Base-by-base conservation (phyloP, 1,140 invertebrate species). In the Sesamia nonagrioides region DNA sequence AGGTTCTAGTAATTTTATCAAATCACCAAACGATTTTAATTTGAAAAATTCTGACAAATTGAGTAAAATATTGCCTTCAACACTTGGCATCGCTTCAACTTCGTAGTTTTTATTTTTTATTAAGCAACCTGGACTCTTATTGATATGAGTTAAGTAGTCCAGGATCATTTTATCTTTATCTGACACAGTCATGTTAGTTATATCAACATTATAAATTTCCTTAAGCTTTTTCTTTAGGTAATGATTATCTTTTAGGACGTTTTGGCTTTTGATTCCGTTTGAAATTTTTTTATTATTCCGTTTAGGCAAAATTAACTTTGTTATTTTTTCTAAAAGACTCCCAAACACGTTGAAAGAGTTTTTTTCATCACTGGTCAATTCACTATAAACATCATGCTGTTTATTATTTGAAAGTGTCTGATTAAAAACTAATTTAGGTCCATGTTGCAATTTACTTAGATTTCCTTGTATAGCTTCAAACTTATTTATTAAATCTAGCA, bases 41-140 rank as follows among this genome's bases (percentile, higher is more conserved):
- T 91, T 93, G 18, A 94, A 88, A 73, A 93, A 91, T 74, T 94
- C 89, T 7, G 91, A 90, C 80, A 94, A 81, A 79, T 89, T 92
- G n/a, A 91, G 81, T 9, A 93, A 78, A 61, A 92, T 90, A 63
- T 90, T 82, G 33, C 92, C 90, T 82, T 91, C 84, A 33, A 87
- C 73, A 69, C 79, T 84, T 11, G 83, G 72, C 8, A 84, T 21
- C 0, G 77, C 18, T 48, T 78, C 80, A 66, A 54, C 45, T 75
- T 86, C 68, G n/a, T 81, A 13, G 68, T 78, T 71, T 58, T 82
- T 78, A 40, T 77, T 78, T 0, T 77, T 82, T n/a, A 88, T 77
- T 52, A 89, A 61, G 68, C 90, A 94, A 45, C 86, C 80, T 37
- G 91, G 88, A 80, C 87, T 91, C 52, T 72, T 87, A 60, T 91